Base-by-base conservation (phyloP, 2,113 vertebrate genomes). In the Chunga burmeisteri region DNA sequence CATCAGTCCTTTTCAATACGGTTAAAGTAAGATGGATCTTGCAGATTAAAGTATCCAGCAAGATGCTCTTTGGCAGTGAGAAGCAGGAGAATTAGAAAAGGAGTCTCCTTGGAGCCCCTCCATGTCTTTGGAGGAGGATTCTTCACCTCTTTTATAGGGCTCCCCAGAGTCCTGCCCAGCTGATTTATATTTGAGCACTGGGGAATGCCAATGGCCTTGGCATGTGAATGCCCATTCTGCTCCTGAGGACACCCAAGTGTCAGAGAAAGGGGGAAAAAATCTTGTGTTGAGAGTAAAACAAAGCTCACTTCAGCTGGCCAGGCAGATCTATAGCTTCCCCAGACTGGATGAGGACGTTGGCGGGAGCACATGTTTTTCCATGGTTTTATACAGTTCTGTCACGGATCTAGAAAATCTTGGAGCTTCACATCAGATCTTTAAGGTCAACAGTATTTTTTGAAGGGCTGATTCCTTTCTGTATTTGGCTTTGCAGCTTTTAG, bases 11-110 rank as follows among this genome's bases (percentile, higher is more conserved):
- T 92, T 95, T 89, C 97, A 92, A 34, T 90, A 89, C 32, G 8
- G 93, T 66, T 88, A 95, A 95, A 96, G 91, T 55, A 84, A 94
- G 94, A 96, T 90, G 92, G 94, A 96, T 97, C 82, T 91, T 22
- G 61, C 40, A 93, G 95, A 97, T 97, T 96, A 96, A 95, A 96
- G 88, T 61, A 86, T 84, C 68, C n/a, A 1, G 79, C 53, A 65
- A 86, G 94, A 94, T 89, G 89, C 53, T 93, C 89, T 85, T 91
- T 91, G 93, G 94, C 97, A 96, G 55, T 86, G 53, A 91, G 83
- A 81, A 70, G 79, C 71, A 77, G 81, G 36, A 94, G 90, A 47
- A 87, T 23, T 62, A 82, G 73, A 44, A 49, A 71, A 92, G 83
- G 56, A 95, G 62, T 66, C 79, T 93, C 71, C 75, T 81, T 92